These are phyloP conservation scores for Chaetura pelagica DNA, from an alignment of 2,113 vertebrate species.

Conservation along the genomic window DNA sequence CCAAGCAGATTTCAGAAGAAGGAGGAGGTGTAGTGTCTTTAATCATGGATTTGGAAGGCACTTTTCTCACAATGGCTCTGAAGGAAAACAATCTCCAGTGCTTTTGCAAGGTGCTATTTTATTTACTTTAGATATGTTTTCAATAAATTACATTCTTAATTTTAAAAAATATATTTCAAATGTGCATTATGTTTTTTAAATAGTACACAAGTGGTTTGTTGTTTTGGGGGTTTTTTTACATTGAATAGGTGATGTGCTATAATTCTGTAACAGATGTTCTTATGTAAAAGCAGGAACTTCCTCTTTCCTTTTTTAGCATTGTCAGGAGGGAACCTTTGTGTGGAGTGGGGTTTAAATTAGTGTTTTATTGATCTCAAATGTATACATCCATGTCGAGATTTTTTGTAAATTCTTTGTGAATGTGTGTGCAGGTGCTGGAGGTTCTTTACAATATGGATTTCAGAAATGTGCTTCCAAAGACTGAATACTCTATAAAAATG, in stretches of 20 bases:
- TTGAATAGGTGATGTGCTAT: neutral
- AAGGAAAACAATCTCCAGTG: constrained; percentile 87
- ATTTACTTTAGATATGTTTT: neutral
- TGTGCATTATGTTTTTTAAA: neutral
- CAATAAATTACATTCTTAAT: neutral
- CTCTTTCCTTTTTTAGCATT: neutral
- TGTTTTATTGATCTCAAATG: neutral
- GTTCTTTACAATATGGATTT: constrained; percentile 80
- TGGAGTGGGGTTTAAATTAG: neutral
- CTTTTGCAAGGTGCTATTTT: constrained; percentile 79
- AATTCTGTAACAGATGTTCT: neutral
- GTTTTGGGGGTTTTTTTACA: accelerated
- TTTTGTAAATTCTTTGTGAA: neutral
- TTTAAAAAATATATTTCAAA: neutral
- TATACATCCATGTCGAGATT: neutral
- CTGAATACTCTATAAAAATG: constrained; percentile 67
- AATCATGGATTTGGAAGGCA: constrained; percentile 70
- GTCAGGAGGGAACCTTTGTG: neutral
- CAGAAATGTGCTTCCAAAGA: constrained; percentile 76
- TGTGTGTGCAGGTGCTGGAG: constrained; percentile 81
- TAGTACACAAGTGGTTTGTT: neutral
- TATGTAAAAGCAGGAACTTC: neutral
- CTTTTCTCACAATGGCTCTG: constrained; percentile 79
- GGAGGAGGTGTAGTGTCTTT: constrained; percentile 36
- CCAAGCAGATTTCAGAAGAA: constrained; percentile 10